Evolutionary conservation across 2,888 invertebrate genomes (phyloP), one percentile per base, ranked within the genome.

Genomic region (Notocelia uddmanniana): DNA sequence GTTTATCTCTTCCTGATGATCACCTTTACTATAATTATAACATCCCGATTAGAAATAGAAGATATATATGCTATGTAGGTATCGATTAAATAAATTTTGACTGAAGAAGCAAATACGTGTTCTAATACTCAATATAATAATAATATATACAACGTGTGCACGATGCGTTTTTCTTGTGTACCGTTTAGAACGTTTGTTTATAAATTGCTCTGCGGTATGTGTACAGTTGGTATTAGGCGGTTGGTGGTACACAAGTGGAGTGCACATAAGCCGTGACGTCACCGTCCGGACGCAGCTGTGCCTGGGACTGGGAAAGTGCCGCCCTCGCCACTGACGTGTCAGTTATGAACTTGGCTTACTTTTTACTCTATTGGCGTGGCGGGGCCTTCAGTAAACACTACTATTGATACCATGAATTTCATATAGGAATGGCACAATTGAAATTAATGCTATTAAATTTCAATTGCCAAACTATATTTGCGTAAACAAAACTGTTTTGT

Each of bases 331-430:
- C 69, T 79, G 86, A 82, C 85, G 84, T 83, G 81, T 79, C 86
- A 83, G 85, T 88, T 86, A 81, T 82, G 84, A 88, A 86, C 85
- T 86, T 86, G 82, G 78, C 84, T 82, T 77, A 83, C 81, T 81
- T 84, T 80, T 81, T 82, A 77, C 79, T 73, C 59, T 60, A 77
- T 77, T 73, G 74, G 15, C 45, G 45, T 73, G 74, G 15, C 45
- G 45, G 45, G 5, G 23, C 45, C 45, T 60, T 26, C 41, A 63
- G 19, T 45, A 50, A 26, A 48, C 48, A 62, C 31, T 45, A 60
- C 23, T 23, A 31, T n/a, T 13, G 5, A 8, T 45, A 45, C 15
- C n/a, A 1, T 45, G 45, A 6, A 45, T 45, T 45, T n/a, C 5
- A 3, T 1, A n/a, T n/a, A n/a, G 8, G 5, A 6, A 45, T n/a